A percentile compares a stretch with the other conserved stretches of the same genome.
phyloP scores from a whole-genome alignment of 1,140 invertebrate species.

The Amyelois transitella region DNA sequence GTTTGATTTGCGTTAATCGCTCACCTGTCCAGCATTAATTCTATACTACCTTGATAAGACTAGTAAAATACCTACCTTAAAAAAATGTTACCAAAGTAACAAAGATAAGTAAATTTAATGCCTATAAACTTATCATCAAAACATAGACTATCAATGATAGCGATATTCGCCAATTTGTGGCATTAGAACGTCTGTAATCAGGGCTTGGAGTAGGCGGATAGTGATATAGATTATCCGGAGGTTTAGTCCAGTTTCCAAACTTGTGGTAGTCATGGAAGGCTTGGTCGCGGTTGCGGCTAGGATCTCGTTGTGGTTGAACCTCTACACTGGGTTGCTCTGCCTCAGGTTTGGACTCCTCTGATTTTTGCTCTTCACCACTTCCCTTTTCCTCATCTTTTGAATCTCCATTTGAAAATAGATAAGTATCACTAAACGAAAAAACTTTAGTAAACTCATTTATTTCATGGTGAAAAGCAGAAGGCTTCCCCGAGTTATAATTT shows the following conservation, averaged over 20 bases:
- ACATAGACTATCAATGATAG: neutral
- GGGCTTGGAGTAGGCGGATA: conserved; percentile 12
- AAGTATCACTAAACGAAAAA: neutral
- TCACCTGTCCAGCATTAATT: too few relatives aligned
- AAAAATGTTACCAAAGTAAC: too few relatives aligned
- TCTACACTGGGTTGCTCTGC: neutral
- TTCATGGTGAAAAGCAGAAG: neutral
- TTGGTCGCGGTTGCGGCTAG: neutral
- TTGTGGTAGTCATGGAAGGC: neutral
- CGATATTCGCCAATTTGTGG: neutral
- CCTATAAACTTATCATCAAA: neutral
- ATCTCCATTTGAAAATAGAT: neutral
- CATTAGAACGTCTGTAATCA: neutral
- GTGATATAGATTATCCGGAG: conserved; percentile 21
- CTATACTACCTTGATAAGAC: too few relatives aligned
- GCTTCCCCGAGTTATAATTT: neutral
- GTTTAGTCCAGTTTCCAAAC: neutral
- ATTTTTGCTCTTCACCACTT: neutral
- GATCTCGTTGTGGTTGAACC: neutral
- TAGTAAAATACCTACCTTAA: too few relatives aligned
- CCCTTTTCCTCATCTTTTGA: neutral
- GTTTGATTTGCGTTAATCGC: conserved; percentile 12
- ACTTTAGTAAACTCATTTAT: neutral
- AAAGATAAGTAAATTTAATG: too few relatives aligned
- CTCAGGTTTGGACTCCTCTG: neutral